Evolutionary conservation across 1,140 invertebrate species (phyloP).

Genomic region (Aphaenogaster ashmeadi): DNA sequence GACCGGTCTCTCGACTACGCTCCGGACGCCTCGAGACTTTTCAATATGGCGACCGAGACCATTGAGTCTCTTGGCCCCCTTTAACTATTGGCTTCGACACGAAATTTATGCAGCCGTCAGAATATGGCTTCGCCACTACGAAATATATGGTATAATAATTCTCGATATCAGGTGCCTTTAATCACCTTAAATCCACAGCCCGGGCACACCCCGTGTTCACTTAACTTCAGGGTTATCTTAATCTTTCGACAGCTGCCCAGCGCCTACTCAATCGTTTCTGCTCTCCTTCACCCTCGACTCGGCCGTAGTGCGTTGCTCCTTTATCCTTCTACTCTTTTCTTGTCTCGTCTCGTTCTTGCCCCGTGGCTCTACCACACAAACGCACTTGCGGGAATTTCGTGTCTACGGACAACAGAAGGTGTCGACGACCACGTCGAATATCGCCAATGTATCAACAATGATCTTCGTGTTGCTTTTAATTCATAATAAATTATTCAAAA

Average conservation of each 20-base stretch:
- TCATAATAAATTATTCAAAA: neutral
- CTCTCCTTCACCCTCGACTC: constrained; percentile 73
- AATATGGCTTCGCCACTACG: constrained; percentile 81
- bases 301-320: constrained; percentile 53
- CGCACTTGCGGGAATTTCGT: constrained; percentile 41
- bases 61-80: neutral
- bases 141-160: constrained; percentile 87
- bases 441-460: neutral
- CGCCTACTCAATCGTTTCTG: constrained; percentile 81
- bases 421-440: constrained; percentile 40
- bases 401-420: constrained; percentile 29
- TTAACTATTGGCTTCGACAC: constrained; percentile 44
- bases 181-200: constrained; percentile 87
- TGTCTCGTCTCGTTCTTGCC: constrained; percentile 41
- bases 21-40: constrained; percentile 26
- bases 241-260: constrained; percentile 87
- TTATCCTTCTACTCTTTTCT: constrained; percentile 43
- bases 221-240: constrained; percentile 87
- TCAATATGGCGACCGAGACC: constrained; percentile 16
- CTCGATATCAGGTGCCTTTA: constrained; percentile 87
- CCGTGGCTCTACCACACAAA: constrained; percentile 41
- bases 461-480: neutral
- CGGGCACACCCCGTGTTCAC: constrained; percentile 83
- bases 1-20: neutral
- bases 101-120: constrained; percentile 80